Percentiles rank a stretch among this genome's conserved stretches.
Conservation (phyloP, 2,888 invertebrate species). For the Troglohyphantes excavatus region DNA sequence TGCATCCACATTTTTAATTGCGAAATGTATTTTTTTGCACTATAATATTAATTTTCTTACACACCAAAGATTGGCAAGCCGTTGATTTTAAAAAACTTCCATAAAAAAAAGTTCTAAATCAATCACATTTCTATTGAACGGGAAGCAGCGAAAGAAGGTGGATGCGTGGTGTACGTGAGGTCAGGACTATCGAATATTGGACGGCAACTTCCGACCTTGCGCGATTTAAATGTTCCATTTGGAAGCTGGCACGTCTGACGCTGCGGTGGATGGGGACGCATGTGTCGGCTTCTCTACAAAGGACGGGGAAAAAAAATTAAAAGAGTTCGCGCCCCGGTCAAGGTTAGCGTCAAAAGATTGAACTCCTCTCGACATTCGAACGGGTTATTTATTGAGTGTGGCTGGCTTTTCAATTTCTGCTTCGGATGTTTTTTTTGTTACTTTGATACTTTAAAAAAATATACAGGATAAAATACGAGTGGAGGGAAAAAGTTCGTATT, state of each 20-base stretch:
- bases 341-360: slow-evolving; percentile 61
- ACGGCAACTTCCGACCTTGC: slow-evolving; percentile 54
- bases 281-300: slow-evolving; percentile 55
- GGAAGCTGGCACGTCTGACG: slow-evolving; percentile 45
- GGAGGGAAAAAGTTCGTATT: too few relatives aligned
- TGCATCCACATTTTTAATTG: too few relatives aligned
- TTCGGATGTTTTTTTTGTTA: slow-evolving; percentile 7
- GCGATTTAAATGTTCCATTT: slow-evolving; percentile 65
- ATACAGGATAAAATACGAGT: too few relatives aligned
- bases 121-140: too few relatives aligned
- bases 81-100: too few relatives aligned
- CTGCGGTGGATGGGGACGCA: slow-evolving; percentile 73
- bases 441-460: too few relatives aligned
- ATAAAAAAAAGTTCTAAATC: too few relatives aligned
- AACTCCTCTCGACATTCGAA: slow-evolving; percentile 44
- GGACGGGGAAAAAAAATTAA: too few relatives aligned
- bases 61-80: too few relatives aligned
- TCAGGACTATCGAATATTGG: background rate
- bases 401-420: slow-evolving; percentile 14
- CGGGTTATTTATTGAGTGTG: slow-evolving; percentile 60
- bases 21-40: too few relatives aligned
- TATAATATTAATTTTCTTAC: too few relatives aligned
- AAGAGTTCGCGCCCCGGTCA: slow-evolving; percentile 55
- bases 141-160: background rate
- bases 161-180: slow-evolving; percentile 50